Evolutionary conservation across 2,797 vertebrate genomes (phyloP).

Genomic region (Hypotaenidia philippensis): DNA sequence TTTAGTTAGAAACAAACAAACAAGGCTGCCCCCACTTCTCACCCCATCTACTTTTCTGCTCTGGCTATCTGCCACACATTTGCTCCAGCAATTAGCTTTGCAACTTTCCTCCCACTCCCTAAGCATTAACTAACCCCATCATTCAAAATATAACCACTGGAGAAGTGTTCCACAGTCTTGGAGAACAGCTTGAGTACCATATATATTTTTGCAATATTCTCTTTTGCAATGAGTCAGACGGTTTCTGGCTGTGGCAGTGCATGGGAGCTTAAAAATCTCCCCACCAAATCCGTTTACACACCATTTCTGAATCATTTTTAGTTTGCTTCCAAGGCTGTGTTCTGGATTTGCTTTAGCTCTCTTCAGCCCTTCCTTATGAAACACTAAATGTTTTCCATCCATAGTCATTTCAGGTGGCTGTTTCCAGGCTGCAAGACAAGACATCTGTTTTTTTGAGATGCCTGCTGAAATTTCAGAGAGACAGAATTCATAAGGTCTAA

Average conservation of each 20-base stretch:
- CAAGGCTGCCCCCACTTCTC: neutral
- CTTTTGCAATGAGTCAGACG: neutral
- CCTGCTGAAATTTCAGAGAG: neutral
- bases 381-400: neutral
- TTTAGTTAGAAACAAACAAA: neutral
- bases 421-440: neutral
- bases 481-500: neutral
- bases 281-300: neutral
- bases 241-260: neutral
- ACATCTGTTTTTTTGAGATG: neutral
- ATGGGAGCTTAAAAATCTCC: neutral
- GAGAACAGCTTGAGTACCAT: neutral
- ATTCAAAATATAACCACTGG: neutral
- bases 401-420: neutral
- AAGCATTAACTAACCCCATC: neutral
- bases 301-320: neutral
- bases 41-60: neutral
- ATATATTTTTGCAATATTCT: neutral
- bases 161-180: neutral
- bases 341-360: neutral
- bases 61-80: neutral
- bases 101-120: neutral
- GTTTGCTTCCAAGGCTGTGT: neutral
- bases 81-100: neutral
- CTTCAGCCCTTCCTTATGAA: neutral